Evolutionary conservation across 2,888 invertebrate genomes (phyloP).

Genomic region (Andrena haemorrhoa): DNA sequence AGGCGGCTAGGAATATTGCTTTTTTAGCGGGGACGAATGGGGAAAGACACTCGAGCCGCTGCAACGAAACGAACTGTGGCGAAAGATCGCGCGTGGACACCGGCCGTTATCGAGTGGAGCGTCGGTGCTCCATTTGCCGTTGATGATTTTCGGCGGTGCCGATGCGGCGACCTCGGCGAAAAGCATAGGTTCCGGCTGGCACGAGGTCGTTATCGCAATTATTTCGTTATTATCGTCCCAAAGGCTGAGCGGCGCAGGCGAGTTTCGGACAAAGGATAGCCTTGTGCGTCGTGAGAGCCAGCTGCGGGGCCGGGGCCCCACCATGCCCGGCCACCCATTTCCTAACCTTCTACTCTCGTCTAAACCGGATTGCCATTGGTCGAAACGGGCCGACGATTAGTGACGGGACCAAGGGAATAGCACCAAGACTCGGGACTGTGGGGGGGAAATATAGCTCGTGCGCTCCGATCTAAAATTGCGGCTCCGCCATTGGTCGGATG

Average conservation of each 20-base stretch:
- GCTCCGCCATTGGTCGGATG: slow-evolving; percentile 78
- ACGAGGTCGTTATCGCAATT: slow-evolving; percentile 68
- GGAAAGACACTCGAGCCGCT: slow-evolving; percentile 21
- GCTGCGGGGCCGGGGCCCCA: slow-evolving; percentile 63
- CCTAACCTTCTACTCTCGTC: slow-evolving; percentile 77
- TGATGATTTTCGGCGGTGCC: not conserved
- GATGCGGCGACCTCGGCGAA: not conserved
- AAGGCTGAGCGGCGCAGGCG: slow-evolving; percentile 64
- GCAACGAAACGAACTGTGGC: slow-evolving; percentile 21
- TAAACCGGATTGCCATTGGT: slow-evolving; percentile 77
- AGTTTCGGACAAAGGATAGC: slow-evolving; percentile 84
- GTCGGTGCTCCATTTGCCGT: not conserved
- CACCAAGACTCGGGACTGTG: slow-evolving; percentile 51
- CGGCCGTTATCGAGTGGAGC: not conserved
- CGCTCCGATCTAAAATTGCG: slow-evolving; percentile 76
- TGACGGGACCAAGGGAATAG: slow-evolving; percentile 70
- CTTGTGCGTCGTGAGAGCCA: slow-evolving; percentile 78
- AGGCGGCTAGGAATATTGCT: slow-evolving; percentile 45
- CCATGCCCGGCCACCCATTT: slow-evolving; percentile 73
- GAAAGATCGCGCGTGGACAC: slow-evolving; percentile 10
- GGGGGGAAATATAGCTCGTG: slow-evolving; percentile 60
- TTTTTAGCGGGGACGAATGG: slow-evolving; percentile 19
- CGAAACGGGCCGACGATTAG: slow-evolving; percentile 75
- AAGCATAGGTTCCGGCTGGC: slow-evolving; percentile 14
- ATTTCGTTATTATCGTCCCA: slow-evolving; percentile 66